Percentiles rank a stretch among this genome's conserved stretches.
phyloP scores from a whole-genome alignment of 2,888 invertebrate species.

The Diaperis boleti region DNA sequence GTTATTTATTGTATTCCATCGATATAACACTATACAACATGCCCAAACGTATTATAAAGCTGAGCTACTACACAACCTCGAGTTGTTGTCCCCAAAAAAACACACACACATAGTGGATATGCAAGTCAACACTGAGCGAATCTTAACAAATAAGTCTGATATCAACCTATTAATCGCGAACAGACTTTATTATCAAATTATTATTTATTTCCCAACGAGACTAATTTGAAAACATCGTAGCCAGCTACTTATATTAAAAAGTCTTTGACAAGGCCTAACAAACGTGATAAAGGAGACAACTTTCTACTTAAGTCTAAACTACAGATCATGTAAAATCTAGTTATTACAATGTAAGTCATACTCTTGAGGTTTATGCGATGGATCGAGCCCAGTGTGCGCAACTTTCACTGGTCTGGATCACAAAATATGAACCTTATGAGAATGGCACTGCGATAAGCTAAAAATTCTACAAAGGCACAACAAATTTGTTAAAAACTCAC shows the following conservation, averaged over 20 bases:
- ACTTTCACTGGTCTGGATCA: constrained; percentile 10
- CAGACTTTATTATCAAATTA: constrained; percentile 1
- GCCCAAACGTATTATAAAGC: constrained; percentile 59
- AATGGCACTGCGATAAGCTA: constrained; percentile 24
- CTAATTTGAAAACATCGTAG: constrained; percentile 25
- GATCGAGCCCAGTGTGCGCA: constrained; percentile 13
- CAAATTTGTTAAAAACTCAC: constrained; percentile 6
- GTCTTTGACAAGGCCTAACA: constrained; percentile 19
- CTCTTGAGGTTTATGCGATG: constrained; percentile 11
- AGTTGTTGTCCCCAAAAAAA: constrained; percentile 44
- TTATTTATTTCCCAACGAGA: constrained; percentile 3
- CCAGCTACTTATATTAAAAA: constrained; percentile 35
- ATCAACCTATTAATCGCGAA: constrained; percentile 22
- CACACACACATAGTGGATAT: constrained; percentile 31
- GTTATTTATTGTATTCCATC: constrained; percentile 53
- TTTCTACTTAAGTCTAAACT: constrained; percentile 39
- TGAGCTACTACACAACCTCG: constrained; percentile 61
- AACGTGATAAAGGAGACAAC: constrained; percentile 38
- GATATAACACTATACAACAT: constrained; percentile 65
- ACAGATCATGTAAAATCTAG: constrained; percentile 55
- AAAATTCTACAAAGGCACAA: constrained; percentile 43
- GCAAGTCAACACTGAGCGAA: constrained; percentile 40
- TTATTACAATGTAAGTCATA: constrained; percentile 38
- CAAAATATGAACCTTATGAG: constrained; percentile 12
- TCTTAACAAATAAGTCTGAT: constrained; percentile 29